Base-by-base conservation (phyloP, 2,113 vertebrate species). In the Plestiodon gilberti region DNA sequence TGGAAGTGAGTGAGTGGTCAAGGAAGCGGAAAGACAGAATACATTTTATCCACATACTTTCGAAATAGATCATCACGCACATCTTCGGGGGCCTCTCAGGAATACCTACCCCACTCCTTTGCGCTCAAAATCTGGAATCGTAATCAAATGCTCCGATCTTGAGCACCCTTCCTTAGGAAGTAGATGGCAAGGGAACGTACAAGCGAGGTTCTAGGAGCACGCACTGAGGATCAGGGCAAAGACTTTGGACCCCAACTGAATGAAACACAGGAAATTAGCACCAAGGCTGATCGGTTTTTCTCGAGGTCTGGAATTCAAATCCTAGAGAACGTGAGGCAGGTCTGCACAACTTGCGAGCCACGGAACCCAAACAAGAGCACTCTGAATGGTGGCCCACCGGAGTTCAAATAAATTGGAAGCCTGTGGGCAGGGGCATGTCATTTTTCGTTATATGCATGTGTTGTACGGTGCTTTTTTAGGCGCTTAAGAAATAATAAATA, bases 1-100 rank as follows among this genome's bases (percentile, higher is more conserved):
- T 94, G 95, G 95, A 95, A 96, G 94, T 85, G 94, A 93, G 90
- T 65, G 94, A 96, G 94, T 43, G 89, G 93, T 94, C 92, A 91
- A 94, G 94, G 91, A 94, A 88, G 87, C 92, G 90, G 93, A 95
- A 94, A 93, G 91, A 92, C 15, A 86, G 91, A 80, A 84, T 78
- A 67, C 88, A 55, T 93, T 95, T 95, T 94, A 89, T 85, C 93
- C 93, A 84, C 91, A 90, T 90, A 92, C 93, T 96, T 96, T 90
- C 90, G 35, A 93, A 93, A 95, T 89, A 89, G 90, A 93, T 96
- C 94, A 94, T 59, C 55, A 85, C 0, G 69, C 3, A 88, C 18
- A 91, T 96, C 95, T 94, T 89, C 57, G 85, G 38, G 91, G 90
- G 89, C 93, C 88, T 86, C 78, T n/a, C 0, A 64, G 92, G 95